Percentiles rank a stretch among this genome's conserved stretches.
Evolutionary conservation across 1,140 invertebrate species (phyloP).

Genomic region (Ips nitidus): DNA sequence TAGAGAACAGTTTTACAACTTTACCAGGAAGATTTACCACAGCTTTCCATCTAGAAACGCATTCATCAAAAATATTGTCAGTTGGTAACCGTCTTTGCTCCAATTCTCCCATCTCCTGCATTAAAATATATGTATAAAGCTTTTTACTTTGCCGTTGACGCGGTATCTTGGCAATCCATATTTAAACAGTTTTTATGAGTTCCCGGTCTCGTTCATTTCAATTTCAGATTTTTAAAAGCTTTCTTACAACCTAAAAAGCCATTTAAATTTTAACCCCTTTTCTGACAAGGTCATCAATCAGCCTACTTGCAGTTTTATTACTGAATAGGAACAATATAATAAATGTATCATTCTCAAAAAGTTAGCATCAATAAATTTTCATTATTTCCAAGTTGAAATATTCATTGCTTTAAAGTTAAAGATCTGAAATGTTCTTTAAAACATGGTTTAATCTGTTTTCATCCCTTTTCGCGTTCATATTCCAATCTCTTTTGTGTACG

Average conservation of each 20-base stretch:
- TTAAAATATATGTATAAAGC: not conserved
- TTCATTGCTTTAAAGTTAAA: no score
- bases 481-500: not conserved
- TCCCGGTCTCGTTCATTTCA: conserved; percentile 6
- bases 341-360: no score
- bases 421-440: no score
- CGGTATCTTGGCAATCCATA: not conserved
- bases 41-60: no score
- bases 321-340: no score
- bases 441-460: no score
- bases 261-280: conserved; percentile 4
- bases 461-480: no score
- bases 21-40: no score
- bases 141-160: not conserved
- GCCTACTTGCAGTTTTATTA: not conserved
- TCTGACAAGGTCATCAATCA: not conserved
- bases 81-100: not conserved
- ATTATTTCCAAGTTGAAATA: no score
- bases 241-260: not conserved
- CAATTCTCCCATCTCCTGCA: not conserved
- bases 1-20: no score
- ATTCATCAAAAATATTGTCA: no score
- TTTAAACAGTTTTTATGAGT: conserved; percentile 1
- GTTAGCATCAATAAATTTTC: no score
- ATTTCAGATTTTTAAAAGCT: conserved; percentile 10